Conservation (phyloP, 2,888 invertebrate species). For the Drosophila flavopinicola region DNA sequence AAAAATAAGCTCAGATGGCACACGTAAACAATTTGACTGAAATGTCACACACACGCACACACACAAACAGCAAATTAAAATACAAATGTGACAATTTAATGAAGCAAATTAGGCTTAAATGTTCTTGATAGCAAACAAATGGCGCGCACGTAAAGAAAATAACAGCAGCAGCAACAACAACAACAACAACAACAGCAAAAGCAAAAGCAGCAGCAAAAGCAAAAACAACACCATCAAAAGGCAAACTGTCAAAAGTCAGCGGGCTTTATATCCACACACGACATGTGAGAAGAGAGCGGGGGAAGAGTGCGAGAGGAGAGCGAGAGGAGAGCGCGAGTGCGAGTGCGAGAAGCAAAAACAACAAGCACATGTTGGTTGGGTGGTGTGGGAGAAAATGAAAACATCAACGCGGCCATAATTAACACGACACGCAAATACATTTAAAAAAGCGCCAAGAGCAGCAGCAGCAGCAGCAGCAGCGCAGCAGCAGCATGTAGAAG, state of each 20-base stretch:
- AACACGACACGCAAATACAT: conserved; percentile 65
- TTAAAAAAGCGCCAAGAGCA: conserved; percentile 7
- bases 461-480: no score
- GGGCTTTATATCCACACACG: conserved; percentile 7
- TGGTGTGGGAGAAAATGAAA: conserved; percentile 45
- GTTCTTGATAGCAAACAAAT: conserved; percentile 67
- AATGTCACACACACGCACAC: conserved; percentile 3
- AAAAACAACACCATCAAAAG: conserved; percentile 17
- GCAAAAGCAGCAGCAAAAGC: no score
- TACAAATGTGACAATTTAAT: conserved; percentile 72
- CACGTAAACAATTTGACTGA: conserved; percentile 1
- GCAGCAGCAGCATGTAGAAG: no score
- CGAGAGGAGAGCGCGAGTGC: not conserved
- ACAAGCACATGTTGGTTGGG: not conserved
- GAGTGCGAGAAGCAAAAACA: conserved; percentile 1
- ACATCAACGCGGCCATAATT: conserved; percentile 62
- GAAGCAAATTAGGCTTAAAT: conserved; percentile 74
- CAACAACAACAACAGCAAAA: conserved; percentile 15
- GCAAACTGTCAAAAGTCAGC: conserved; percentile 37
- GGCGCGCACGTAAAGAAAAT: conserved; percentile 61
- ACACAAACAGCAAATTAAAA: conserved; percentile 32
- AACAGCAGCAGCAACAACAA: conserved; percentile 30
- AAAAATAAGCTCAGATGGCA: conserved; percentile 10
- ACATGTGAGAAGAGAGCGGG: not conserved
- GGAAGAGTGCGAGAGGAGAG: conserved; percentile 1